Percentiles rank a stretch among this genome's conserved stretches.
Evolutionary conservation across 2,797 vertebrate genomes (phyloP).

Genomic region (Vespertilio murinus): DNA sequence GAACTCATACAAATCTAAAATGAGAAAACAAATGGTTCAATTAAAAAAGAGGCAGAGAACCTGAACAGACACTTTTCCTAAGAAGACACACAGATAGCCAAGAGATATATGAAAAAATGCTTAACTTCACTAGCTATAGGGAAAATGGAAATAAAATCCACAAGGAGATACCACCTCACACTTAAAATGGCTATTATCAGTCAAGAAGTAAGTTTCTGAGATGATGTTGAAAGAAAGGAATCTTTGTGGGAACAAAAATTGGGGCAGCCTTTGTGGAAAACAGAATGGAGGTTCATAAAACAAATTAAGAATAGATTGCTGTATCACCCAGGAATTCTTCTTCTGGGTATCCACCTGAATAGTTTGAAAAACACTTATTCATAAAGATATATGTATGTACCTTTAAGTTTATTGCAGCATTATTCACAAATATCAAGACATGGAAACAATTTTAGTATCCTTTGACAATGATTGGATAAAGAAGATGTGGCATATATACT

Average conservation of each 20-base stretch:
- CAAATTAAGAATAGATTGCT: not conserved
- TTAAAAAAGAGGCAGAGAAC: not conserved
- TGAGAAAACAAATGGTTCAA: not conserved
- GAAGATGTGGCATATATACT: too few species aligned
- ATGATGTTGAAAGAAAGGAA: not conserved
- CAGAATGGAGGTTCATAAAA: not conserved
- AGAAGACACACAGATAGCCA: not conserved
- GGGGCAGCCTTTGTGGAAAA: not conserved
- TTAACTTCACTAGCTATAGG: not conserved
- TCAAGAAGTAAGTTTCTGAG: not conserved
- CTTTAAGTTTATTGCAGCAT: too few species aligned
- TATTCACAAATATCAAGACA: too few species aligned
- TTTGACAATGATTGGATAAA: too few species aligned
- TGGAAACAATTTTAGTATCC: too few species aligned
- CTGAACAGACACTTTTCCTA: not conserved
- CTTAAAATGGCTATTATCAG: not conserved
- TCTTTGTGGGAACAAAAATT: not conserved
- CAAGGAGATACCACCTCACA: not conserved
- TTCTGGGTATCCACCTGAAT: not conserved
- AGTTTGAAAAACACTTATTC: not conserved
- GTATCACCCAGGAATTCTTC: not conserved
- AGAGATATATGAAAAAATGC: not conserved
- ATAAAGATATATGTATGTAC: too few species aligned
- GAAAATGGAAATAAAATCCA: not conserved
- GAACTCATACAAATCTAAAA: not conserved